These are phyloP conservation scores for Paracentrotus lividus DNA, from an alignment of 53 echinoderm and acorn worm species.

Conservation along the genomic window DNA sequence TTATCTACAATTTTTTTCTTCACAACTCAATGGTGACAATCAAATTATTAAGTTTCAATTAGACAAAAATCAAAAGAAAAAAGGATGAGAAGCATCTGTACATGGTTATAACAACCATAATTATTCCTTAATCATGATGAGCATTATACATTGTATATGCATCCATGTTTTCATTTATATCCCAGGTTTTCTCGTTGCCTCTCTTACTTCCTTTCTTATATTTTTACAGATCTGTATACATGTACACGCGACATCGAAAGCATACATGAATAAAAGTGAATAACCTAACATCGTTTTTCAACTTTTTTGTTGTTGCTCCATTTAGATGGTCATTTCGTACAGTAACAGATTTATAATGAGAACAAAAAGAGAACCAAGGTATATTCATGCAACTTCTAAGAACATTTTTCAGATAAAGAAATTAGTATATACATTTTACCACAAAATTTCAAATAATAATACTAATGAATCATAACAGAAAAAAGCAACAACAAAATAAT, in stretches of 20 bases:
- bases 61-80: not conserved
- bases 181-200: not conserved
- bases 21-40: too few species aligned
- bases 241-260: too few species aligned
- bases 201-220: not conserved
- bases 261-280: too few species aligned
- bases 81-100: not conserved
- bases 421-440: not conserved
- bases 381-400: too few species aligned
- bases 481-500: not conserved
- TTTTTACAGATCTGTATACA: not conserved
- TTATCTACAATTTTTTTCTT: not conserved
- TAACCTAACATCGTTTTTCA: too few species aligned
- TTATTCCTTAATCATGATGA: not conserved
- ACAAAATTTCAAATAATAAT: not conserved
- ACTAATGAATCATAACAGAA: not conserved
- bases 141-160: too few species aligned
- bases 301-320: too few species aligned
- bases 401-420: not conserved
- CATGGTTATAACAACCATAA: not conserved
- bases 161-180: not conserved
- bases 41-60: not conserved
- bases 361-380: too few species aligned
- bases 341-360: too few species aligned
- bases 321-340: not conserved